phyloP scores from a whole-genome alignment of 2,113 vertebrate species.

The Carassius carassius region DNA sequence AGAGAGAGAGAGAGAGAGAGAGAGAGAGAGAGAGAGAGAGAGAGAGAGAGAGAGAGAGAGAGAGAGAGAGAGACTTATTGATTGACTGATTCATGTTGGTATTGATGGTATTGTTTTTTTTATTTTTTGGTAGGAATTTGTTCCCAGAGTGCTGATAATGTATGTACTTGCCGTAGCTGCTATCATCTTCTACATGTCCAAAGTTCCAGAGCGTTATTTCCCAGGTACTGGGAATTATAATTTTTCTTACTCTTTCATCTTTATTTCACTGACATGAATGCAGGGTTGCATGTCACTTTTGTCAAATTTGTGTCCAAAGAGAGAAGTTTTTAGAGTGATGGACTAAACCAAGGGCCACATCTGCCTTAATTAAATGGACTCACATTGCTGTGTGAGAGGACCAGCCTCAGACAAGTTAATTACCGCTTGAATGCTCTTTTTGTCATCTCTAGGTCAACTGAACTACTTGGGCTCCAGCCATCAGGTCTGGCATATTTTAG shows the following conservation, averaged over 20 bases:
- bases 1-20: no score
- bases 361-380: background rate
- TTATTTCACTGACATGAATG: background rate
- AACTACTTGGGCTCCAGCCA: constrained; percentile 98
- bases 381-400: background rate
- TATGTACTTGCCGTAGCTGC: constrained; percentile 88
- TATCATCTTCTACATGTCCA: constrained; percentile 92
- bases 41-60: no score
- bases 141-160: constrained; percentile 89
- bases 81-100: no score
- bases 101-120: no score
- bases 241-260: background rate
- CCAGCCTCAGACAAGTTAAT: background rate
- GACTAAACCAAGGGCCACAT: background rate
- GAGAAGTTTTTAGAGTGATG: background rate
- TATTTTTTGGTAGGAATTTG: constrained; percentile 79
- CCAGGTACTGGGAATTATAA: constrained; percentile 78
- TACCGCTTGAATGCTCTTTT: background rate
- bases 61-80: background rate
- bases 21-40: no score
- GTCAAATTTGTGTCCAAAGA: background rate
- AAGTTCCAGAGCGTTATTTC: constrained; percentile 95
- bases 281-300: background rate
- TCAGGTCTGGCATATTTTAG: constrained; percentile 94
- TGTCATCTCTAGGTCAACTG: constrained; percentile 82